Conservation (phyloP, 2,888 invertebrate species). For the Gandaritis pyraliata region DNA sequence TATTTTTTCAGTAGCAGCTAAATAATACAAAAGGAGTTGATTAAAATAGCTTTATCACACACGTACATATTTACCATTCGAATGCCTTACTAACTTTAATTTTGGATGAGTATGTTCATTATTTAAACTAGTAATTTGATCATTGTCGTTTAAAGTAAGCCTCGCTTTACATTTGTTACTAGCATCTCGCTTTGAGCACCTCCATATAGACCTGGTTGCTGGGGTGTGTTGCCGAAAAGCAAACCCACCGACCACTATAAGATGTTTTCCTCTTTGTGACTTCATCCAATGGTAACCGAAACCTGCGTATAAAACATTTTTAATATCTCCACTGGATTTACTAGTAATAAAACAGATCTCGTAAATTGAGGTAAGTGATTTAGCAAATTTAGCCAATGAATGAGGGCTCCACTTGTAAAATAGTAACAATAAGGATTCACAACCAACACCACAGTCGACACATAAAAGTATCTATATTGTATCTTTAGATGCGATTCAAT, state of each 20-base stretch:
- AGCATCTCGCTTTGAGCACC: slow-evolving; percentile 18
- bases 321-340: too few species aligned
- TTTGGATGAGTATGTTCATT: slow-evolving; percentile 42
- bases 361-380: too few species aligned
- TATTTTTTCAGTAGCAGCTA: too few species aligned
- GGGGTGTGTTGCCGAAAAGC: slow-evolving; percentile 4
- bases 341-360: too few species aligned
- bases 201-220: slow-evolving; percentile 8
- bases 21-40: too few species aligned
- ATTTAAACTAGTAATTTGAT: slow-evolving; percentile 32
- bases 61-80: not conserved
- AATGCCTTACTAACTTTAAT: slow-evolving; percentile 1
- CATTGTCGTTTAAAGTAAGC: slow-evolving; percentile 38
- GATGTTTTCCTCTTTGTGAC: slow-evolving; percentile 28
- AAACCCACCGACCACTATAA: slow-evolving; percentile 27
- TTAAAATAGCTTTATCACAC: not conserved
- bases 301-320: not conserved
- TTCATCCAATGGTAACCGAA: slow-evolving; percentile 19
- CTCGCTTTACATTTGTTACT: slow-evolving; percentile 49
- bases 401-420: too few species aligned
- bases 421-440: too few species aligned
- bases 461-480: too few species aligned
- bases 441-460: too few species aligned
- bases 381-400: too few species aligned
- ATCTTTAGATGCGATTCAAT: too few species aligned